Conservation (phyloP, 1,140 invertebrate genomes). For the Ceratosolen fusciceps region DNA sequence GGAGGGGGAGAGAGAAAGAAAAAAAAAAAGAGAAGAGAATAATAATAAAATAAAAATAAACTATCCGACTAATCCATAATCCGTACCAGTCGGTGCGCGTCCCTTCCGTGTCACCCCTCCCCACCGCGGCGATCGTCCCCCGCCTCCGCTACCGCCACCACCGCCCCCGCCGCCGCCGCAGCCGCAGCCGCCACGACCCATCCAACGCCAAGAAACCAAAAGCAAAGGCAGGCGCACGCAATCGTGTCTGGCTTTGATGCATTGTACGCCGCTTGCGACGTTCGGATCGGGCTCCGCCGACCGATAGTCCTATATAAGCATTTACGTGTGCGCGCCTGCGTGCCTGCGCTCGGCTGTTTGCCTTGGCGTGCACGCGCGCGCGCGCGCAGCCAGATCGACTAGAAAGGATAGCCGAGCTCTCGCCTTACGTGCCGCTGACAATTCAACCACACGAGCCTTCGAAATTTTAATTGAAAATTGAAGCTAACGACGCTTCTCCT, state of each 20-base stretch:
- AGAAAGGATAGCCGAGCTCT: background rate
- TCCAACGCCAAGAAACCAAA: no score
- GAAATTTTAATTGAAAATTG: slow-evolving; percentile 15
- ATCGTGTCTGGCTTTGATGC: background rate
- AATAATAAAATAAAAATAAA: no score
- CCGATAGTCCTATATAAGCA: background rate
- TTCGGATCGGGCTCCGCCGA: background rate
- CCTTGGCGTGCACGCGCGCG: background rate
- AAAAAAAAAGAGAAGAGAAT: no score
- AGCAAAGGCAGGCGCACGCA: background rate
- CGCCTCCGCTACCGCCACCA: background rate
- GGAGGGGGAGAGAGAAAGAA: slow-evolving; percentile 36
- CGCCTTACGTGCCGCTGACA: background rate
- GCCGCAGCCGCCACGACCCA: no score
- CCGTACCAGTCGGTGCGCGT: slow-evolving; percentile 56
- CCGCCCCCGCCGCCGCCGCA: background rate
- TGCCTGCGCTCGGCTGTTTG: background rate
- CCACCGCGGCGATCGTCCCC: no score
- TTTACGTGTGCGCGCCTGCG: background rate
- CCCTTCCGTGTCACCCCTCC: background rate
- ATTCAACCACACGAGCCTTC: background rate
- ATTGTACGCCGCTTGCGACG: background rate
- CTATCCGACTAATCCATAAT: slow-evolving; percentile 57
- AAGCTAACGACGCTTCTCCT: background rate
- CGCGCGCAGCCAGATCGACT: background rate